A percentile compares a stretch with the other conserved stretches of the same genome.
Evolutionary conservation across 1,140 invertebrate genomes (phyloP).

Genomic region (Polypedilum pembai): DNA sequence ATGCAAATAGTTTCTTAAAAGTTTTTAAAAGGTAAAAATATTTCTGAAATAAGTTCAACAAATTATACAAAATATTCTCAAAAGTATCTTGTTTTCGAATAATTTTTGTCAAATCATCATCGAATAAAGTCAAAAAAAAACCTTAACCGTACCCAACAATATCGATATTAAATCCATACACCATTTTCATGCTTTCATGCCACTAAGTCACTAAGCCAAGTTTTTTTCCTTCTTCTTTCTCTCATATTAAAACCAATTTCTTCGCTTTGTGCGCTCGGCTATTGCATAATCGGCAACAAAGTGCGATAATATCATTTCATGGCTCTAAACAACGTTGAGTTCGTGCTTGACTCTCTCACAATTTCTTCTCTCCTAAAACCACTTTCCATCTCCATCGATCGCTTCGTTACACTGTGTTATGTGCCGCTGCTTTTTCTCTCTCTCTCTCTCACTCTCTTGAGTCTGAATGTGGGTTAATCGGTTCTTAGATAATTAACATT

Average conservation of each 20-base stretch:
- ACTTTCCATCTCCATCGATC: conserved; percentile 14
- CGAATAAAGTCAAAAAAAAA: background rate
- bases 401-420: background rate
- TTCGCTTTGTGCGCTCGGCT: no score
- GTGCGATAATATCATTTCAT: conserved; percentile 4
- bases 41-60: no score
- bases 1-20: no score
- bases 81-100: no score
- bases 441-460: no score
- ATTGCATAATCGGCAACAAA: conserved; percentile 3
- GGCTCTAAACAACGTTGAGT: background rate
- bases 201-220: conserved; percentile 16
- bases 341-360: background rate
- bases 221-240: background rate
- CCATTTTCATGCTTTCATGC: background rate
- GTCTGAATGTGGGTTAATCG: conserved; percentile 21
- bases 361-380: background rate
- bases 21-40: no score
- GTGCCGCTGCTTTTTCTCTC: background rate
- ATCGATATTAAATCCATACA: background rate
- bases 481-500: conserved; percentile 28
- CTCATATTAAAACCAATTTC: background rate
- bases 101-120: no score
- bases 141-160: conserved; percentile 16
- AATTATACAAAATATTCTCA: no score